A percentile compares a stretch with the other conserved stretches of the same genome.
phyloP scores from a whole-genome alignment of 2,888 invertebrate species.

The Perithous albicinctus region DNA sequence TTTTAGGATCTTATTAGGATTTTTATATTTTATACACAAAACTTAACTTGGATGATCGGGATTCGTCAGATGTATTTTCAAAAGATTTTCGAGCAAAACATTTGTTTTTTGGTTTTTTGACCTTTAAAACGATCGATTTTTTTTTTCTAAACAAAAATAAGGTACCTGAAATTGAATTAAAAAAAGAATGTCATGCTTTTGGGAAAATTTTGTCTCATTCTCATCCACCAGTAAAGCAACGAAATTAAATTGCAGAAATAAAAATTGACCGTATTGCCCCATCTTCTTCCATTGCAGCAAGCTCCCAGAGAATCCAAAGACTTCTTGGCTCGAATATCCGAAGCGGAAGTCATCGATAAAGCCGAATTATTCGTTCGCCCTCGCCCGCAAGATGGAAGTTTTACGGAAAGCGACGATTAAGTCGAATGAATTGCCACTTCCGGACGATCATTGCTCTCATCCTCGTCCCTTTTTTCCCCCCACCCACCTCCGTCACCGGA shows the following conservation, averaged over 20 bases:
- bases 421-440: conserved; percentile 67
- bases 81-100: too few relatives aligned
- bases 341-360: conserved; percentile 71
- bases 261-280: conserved; percentile 61
- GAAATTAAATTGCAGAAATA: conserved; percentile 23
- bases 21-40: too few relatives aligned
- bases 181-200: too few relatives aligned
- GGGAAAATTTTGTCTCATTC: too few relatives aligned
- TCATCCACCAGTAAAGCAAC: not conserved
- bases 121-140: too few relatives aligned
- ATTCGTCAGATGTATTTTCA: too few relatives aligned
- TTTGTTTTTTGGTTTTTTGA: too few relatives aligned
- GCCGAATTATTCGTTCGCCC: conserved; percentile 54
- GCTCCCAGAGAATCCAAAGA: conserved; percentile 58
- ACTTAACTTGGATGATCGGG: too few relatives aligned
- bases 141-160: too few relatives aligned
- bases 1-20: too few relatives aligned
- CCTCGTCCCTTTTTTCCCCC: not conserved
- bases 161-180: too few relatives aligned
- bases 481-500: too few relatives aligned
- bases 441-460: conserved; percentile 45
- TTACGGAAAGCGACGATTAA: conserved; percentile 71
- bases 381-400: conserved; percentile 42
- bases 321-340: conserved; percentile 69
- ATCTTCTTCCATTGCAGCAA: not conserved